Base-by-base conservation (phyloP, 2,888 invertebrate species). In the Parapristionchus giblindavisi region DNA sequence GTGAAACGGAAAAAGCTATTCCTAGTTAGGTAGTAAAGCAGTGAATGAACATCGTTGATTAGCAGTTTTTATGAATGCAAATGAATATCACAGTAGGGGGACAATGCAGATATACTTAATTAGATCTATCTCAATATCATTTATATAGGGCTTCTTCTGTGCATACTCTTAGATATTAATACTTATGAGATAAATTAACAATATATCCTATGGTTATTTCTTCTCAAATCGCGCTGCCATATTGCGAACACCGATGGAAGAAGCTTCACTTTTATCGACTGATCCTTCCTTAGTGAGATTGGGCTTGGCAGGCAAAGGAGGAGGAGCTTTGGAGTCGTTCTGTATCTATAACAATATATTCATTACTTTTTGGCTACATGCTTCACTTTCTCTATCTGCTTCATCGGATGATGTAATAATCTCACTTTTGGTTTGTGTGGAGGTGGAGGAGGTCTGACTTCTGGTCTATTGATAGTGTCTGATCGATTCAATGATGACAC, bases 391-490 rank as follows among this genome's bases (percentile, higher is more conserved):
- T 14, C 3, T 54, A 14, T 27, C 32, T 32, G 32, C 14, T 58
- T 5, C 52, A 52, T 52, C 8, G 48, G 24, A 48, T 48, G 21
- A 48, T 48, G 21, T 48, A 48, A 14, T 14, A 48, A 65, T 24
- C 29, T 11, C 21, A 76, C 76, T 48, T 72, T 63, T 56, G 72
- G 54, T 43, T 72, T 76, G 51, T 78, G 79, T 5, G 81, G 81
- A 52, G 81, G 81, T 11, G 81, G 81, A 24, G 81, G 81, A 48
- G 80, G 78, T 36, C 77, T 58, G 17, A 73, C 71, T 43, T 76
- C 80, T 34, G 82, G 78, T 17, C 80, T 76, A 17, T 32, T 24
- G 2, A 54, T 54, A 6, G 54, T n/a, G n/a, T 54, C 54, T 8
- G 11, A 6, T 6, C 54, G 54, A 24, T 17, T 6, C n/a, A 54